These are phyloP conservation scores for Trichomalopsis sarcophagae DNA, from an alignment of 1,140 invertebrate species.

Conservation along the genomic window DNA sequence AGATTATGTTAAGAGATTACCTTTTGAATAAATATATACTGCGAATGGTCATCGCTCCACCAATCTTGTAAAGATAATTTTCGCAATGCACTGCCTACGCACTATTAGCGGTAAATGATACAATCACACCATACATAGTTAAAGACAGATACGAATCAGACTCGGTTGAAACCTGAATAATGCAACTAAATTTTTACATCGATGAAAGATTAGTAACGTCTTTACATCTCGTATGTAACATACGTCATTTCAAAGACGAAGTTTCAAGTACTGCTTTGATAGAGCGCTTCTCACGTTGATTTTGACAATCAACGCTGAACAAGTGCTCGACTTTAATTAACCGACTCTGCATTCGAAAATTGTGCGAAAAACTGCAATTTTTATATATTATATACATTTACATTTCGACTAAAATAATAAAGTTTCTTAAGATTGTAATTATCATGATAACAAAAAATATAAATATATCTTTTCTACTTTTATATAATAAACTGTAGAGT, in stretches of 20 bases:
- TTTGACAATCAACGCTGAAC: slow-evolving; percentile 1
- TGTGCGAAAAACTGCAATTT: slow-evolving; percentile 15
- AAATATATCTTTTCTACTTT: slow-evolving; percentile 72
- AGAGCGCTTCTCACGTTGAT: background rate
- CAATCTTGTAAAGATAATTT: background rate
- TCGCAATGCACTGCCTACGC: background rate
- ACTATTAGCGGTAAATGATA: background rate
- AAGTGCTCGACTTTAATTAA: slow-evolving; percentile 14
- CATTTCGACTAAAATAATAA: slow-evolving; percentile 34
- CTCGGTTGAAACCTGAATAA: background rate
- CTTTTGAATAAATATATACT: background rate
- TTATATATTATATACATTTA: slow-evolving; percentile 4
- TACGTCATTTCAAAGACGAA: background rate
- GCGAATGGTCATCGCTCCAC: background rate
- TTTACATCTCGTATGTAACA: background rate
- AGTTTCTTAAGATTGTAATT: slow-evolving; percentile 31
- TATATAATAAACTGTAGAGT: slow-evolving; percentile 64
- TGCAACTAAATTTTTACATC: background rate
- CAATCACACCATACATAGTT: background rate
- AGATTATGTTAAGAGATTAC: background rate
- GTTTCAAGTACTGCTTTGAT: too few relatives aligned
- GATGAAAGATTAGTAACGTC: background rate
- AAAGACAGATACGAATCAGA: background rate
- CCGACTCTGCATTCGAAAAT: slow-evolving; percentile 45
- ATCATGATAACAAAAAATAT: slow-evolving; percentile 19